Conservation (phyloP, 2,797 vertebrate species). For the Neopelma chrysocephalum region DNA sequence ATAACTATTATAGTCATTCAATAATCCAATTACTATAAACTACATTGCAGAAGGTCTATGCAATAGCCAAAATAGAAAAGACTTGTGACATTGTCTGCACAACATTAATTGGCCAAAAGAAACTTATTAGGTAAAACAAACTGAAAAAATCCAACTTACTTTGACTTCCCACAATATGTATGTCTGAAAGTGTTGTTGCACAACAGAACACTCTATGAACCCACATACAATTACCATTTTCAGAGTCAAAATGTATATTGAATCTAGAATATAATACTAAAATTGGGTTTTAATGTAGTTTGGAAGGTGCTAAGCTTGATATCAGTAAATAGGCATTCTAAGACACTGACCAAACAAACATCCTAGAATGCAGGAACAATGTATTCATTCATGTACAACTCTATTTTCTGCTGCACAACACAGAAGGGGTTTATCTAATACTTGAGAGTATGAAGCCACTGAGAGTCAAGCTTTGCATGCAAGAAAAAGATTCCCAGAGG, state of each 20-base stretch:
- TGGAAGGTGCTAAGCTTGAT: neutral
- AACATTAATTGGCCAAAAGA: neutral
- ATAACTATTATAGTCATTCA: conserved; percentile 58
- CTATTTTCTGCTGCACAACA: neutral
- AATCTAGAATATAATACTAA: neutral
- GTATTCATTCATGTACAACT: neutral
- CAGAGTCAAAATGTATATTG: neutral
- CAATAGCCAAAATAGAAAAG: neutral
- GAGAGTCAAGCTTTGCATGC: neutral
- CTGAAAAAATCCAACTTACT: neutral
- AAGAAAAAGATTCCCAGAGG: neutral
- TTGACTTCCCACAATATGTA: neutral
- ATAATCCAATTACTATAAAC: conserved; percentile 63
- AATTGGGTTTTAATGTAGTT: neutral
- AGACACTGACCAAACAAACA: neutral
- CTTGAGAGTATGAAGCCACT: neutral
- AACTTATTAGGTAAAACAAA: conserved; percentile 8
- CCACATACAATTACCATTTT: neutral
- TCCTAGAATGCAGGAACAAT: neutral
- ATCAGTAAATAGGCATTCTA: neutral
- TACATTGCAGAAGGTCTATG: conserved; percentile 16
- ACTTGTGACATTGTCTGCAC: neutral
- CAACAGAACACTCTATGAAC: neutral
- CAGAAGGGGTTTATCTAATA: neutral
- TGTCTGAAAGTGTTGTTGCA: neutral